Percentiles rank a stretch among this genome's conserved stretches.
phyloP scores from a whole-genome alignment of 2,797 vertebrate genomes.

The Propithecus perrieri region DNA sequence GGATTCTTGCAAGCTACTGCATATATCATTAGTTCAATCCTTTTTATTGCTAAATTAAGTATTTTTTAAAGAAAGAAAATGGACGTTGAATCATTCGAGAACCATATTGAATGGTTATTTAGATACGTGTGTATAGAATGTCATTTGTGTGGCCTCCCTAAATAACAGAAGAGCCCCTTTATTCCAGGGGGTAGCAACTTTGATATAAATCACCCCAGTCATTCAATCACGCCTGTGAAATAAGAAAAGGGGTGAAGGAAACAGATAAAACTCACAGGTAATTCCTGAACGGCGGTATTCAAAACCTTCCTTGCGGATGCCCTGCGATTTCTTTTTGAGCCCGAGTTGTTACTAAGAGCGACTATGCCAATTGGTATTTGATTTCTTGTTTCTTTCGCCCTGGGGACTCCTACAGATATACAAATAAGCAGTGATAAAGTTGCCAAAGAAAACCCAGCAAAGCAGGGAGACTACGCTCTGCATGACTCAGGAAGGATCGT shows the following conservation, averaged over 20 bases:
- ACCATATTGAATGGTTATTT: no score
- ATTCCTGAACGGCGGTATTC: accelerated
- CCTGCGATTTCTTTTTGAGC: neutral
- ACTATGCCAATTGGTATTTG: neutral
- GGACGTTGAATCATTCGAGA: neutral
- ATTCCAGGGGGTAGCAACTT: accelerated
- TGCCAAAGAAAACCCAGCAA: neutral
- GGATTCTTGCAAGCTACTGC: neutral
- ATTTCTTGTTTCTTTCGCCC: neutral
- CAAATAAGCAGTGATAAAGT: neutral
- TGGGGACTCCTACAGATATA: neutral
- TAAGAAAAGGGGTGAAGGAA: accelerated
- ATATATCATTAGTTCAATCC: neutral
- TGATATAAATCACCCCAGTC: neutral
- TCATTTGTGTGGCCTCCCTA: neutral
- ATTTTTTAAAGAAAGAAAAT: neutral
- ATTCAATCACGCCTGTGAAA: neutral
- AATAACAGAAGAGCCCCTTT: no score
- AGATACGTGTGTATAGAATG: neutral
- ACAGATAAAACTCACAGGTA: accelerated
- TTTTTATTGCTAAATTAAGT: neutral
- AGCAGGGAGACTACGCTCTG: neutral
- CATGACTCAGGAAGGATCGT: neutral
- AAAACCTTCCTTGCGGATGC: neutral
- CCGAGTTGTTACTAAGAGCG: neutral